Base-by-base conservation (phyloP, 1,140 invertebrate species). In the Ips typographus region DNA sequence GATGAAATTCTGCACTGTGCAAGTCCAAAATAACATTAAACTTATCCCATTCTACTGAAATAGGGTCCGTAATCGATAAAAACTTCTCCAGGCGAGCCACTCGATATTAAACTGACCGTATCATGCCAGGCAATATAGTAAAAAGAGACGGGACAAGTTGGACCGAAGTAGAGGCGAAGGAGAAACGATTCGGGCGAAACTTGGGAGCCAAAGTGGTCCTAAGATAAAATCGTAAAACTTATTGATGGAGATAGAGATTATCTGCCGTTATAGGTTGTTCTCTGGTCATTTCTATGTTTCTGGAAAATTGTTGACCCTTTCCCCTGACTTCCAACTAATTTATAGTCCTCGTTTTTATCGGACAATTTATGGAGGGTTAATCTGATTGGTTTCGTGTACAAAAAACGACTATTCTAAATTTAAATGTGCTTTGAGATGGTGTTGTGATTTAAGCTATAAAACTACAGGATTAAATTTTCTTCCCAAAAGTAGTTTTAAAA, bases 231-330 rank as follows among this genome's bases (percentile, higher is more conserved):
- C 76, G 76, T 74, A 77, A 77, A 77, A 77, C 71, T 77, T 77
- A 77, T 77, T 73, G 76, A 77, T 77, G 74, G 74, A 71, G 71
- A 72, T 73, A 60, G 73, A 77, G 76, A 77, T 77, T 77, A 77
- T 77, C 76, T 73, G 75, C 75, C 72, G 75, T 77, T 77, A 77
- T 77, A 73, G 75, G 74, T 77, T 77, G 75, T 77, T 73, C 73
- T 73, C 74, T 77, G 76, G 76, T 77, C 76, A 72, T 77, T 77
- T 73, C 68, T 75, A 73, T 77, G 76, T 77, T 76, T 77, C 74
- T 71, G 69, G 72, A 71, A 73, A 76, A 77, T 77, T 77, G 76
- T 70, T 74, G 59, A 57, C 68, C 69, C 74, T 75, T 75, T 75
- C 74, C 75, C 69, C 53, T 56, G 70, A 69, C 61, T 68, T 47